Base-by-base conservation (phyloP, 92 coral and sea anemone genomes). In the Epizoanthus rinbou region DNA sequence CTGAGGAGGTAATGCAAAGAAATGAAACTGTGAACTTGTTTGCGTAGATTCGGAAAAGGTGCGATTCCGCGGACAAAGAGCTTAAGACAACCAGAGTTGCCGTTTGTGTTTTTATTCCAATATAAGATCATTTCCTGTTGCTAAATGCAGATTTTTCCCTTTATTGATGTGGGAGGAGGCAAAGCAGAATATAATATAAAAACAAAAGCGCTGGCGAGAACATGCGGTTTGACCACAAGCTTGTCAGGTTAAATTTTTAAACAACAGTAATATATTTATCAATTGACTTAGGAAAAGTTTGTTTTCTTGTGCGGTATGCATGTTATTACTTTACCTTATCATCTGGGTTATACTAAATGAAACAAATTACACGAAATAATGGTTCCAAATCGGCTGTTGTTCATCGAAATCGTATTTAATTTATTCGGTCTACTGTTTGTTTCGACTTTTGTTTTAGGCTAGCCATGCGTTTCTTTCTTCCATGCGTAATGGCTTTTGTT, bases 381-480 rank as follows among this genome's bases (percentile, higher is more conserved):
- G 41, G 22, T 28, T 21, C 3, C 22, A 66, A 66, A 31, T 19
- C 58, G 24, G 57, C 39, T 37, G 54, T 47, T 57, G 68, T 31
- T 74, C 64, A 24, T 17, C 68, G 33, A 56, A 75, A 75, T 17
- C 31, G 2, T 18, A 1, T 35, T 75, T 75, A 58, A 57, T 58
- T 57, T 75, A 57, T 75, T 75, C 81, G 21, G 13, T 17, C 11
- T 50, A 28, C 43, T 75, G 50, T 35, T 33, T 75, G 35, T 37
- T 58, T 56, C 68, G 33, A 57, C 54, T 57, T 75, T 75, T 75
- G 68, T 75, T 75, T 75, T 75, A 18, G 58, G 67, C 18, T 57
- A 75, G 37, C 68, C 68, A 75, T 33, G 53, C 81, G 39, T 75
- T 25, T 23, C 59, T 21, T 78, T 58, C 39, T 5, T 16, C 66